These are phyloP conservation scores for Xiphorhynchus erythropygius DNA, from an alignment of 2,797 vertebrate species.

Conservation along the genomic window DNA sequence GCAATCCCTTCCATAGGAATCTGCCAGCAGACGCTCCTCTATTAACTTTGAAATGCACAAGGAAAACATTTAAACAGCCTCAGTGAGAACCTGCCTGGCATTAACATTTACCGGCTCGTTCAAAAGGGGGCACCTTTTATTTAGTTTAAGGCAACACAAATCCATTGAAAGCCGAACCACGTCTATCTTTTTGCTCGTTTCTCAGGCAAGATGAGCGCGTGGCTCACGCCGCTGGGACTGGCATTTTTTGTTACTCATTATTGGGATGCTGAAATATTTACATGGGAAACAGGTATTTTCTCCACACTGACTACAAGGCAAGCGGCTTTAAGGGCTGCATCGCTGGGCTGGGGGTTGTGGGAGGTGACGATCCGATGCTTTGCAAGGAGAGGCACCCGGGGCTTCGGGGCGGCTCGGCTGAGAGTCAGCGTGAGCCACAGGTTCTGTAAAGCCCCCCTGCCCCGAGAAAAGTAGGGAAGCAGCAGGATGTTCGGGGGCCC, in stretches of 20 bases:
- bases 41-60: not conserved
- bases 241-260: not conserved
- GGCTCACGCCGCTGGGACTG: not conserved
- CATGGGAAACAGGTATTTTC: not conserved
- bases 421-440: not conserved
- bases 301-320: not conserved
- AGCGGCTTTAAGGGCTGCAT: not conserved
- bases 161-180: not conserved
- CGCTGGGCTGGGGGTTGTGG: not conserved
- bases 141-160: constrained; percentile 40
- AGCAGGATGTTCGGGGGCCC: fast-evolving
- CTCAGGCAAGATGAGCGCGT: not conserved
- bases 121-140: constrained; percentile 15
- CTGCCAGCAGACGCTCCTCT: constrained; percentile 49
- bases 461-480: not conserved
- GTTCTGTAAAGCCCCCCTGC: not conserved
- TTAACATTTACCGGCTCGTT: constrained; percentile 18
- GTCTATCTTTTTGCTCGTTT: not conserved
- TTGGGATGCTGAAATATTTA: not conserved
- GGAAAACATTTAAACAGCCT: constrained; percentile 37
- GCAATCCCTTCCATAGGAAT: constrained; percentile 57
- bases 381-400: not conserved
- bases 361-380: not conserved
- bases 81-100: constrained; percentile 48
- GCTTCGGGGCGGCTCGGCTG: fast-evolving